phyloP scores from a whole-genome alignment of 2,113 vertebrate species.

The Galeopterus variegatus region DNA sequence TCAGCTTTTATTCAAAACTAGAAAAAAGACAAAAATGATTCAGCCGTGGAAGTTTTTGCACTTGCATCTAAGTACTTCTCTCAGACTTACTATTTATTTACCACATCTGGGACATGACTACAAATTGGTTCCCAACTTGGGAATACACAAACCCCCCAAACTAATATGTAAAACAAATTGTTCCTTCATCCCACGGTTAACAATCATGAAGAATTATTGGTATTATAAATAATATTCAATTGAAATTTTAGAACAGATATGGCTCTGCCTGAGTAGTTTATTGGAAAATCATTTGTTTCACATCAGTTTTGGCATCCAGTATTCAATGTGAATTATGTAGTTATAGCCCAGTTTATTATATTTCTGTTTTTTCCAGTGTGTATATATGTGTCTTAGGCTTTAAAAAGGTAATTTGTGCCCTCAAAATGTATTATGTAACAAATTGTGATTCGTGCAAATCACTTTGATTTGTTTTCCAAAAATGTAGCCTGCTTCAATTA shows the following conservation, averaged over 20 bases:
- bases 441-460: conserved; percentile 81
- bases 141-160: conserved; percentile 77
- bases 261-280: conserved; percentile 73
- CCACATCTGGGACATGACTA: conserved; percentile 62
- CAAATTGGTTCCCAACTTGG: conserved; percentile 73
- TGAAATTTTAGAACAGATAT: conserved; percentile 79
- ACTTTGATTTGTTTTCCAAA: conserved; percentile 83
- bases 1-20: conserved; percentile 53
- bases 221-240: conserved; percentile 77
- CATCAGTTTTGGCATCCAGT: conserved; percentile 80
- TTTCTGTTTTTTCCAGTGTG: conserved; percentile 73
- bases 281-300: conserved; percentile 80
- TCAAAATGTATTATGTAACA: conserved; percentile 81
- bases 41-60: conserved; percentile 50
- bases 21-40: conserved; percentile 66
- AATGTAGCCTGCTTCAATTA: conserved; percentile 70
- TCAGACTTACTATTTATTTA: conserved; percentile 72
- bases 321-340: conserved; percentile 79
- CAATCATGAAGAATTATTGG: conserved; percentile 81
- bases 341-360: conserved; percentile 76
- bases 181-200: conserved; percentile 72
- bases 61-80: conserved; percentile 18
- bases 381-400: conserved; percentile 79
- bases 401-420: conserved; percentile 84
- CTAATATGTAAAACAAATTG: conserved; percentile 84